Evolutionary conservation across 2,888 invertebrate species (phyloP), one percentile per base, ranked within the genome.

Genomic region (Neoascia interrupta): DNA sequence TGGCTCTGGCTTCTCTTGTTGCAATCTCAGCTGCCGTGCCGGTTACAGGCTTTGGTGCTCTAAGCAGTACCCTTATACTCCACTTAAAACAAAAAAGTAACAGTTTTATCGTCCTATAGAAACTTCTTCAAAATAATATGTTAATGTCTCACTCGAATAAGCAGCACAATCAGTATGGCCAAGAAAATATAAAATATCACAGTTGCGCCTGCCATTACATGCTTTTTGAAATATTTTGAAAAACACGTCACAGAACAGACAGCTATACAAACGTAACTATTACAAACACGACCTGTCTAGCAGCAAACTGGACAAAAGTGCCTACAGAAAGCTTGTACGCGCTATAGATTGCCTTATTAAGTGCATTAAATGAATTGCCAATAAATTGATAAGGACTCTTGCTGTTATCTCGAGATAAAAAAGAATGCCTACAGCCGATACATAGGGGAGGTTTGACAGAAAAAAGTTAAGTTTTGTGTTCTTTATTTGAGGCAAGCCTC

Each of bases 351-450:
- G 19, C 28, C 4, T 39, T 51, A 43, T 31, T 49, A 23, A 21
- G 37, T 45, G 47, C 21, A 39, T 47, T 49, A 56, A 47, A 13
- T 28, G 53, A 70, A 53, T 37, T 45, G 53, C 45, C 43, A 54
- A 47, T 45, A 54, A 53, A 45, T 54, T 54, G 72, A 72, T 72
- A 63, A 72, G 54, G 37, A 26, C 47, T 47, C 21, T 61, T 39
- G 34, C 4, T 11, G 53, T 61, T 72, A 72, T 70, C 70, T 28
- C 6, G 36, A 43, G 51, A 51, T 69, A 58, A 69, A 51, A 11
- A 43, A 15, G 31, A 6, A 39, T 11, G 45, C 31, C 3, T 31
- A 31, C n/a, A n/a, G n/a, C n/a, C 51, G 41, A 34, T 31, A 18
- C 41, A 16, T 31, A 26, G 15, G 1, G 36, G 4, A 21, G 10